Percentiles rank a stretch among this genome's conserved stretches.
Evolutionary conservation across 1,140 invertebrate genomes (phyloP).

Genomic region (Pteromalus puparum): DNA sequence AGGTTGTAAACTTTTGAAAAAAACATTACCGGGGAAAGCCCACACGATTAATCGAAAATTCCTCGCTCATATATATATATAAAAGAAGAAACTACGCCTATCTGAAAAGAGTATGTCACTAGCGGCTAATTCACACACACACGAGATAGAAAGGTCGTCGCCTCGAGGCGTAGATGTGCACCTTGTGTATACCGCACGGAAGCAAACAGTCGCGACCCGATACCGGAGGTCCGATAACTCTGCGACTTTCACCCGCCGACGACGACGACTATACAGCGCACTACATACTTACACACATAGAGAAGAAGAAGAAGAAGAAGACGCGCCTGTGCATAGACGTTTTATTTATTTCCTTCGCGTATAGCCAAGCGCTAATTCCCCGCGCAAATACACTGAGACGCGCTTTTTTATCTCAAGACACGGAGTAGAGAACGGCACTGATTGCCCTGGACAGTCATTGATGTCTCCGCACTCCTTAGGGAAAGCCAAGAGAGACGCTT

Average conservation of each 20-base stretch:
- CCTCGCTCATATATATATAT: neutral
- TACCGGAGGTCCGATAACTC: constrained; percentile 21
- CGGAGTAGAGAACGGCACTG: neutral
- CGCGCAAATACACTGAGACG: neutral
- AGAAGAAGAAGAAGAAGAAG: neutral
- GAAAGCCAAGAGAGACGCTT: neutral
- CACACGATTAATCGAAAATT: neutral
- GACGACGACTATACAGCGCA: too few relatives aligned
- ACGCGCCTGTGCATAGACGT: neutral
- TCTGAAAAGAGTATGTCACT: neutral
- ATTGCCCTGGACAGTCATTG: constrained; percentile 12
- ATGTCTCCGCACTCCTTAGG: neutral
- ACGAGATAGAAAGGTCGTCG: neutral
- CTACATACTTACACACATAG: too few relatives aligned
- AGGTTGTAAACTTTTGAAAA: too few relatives aligned
- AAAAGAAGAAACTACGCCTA: too few relatives aligned
- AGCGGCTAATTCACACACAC: neutral
- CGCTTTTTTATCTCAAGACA: neutral
- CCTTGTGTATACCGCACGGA: neutral
- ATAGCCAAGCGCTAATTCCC: neutral
- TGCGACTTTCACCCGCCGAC: neutral
- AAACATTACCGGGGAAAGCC: neutral
- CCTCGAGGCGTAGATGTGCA: neutral
- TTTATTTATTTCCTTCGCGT: neutral
- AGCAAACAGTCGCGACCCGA: constrained; percentile 1